Evolutionary conservation across 2,797 vertebrate genomes (phyloP).

Genomic region (Podarcis siculus): DNA sequence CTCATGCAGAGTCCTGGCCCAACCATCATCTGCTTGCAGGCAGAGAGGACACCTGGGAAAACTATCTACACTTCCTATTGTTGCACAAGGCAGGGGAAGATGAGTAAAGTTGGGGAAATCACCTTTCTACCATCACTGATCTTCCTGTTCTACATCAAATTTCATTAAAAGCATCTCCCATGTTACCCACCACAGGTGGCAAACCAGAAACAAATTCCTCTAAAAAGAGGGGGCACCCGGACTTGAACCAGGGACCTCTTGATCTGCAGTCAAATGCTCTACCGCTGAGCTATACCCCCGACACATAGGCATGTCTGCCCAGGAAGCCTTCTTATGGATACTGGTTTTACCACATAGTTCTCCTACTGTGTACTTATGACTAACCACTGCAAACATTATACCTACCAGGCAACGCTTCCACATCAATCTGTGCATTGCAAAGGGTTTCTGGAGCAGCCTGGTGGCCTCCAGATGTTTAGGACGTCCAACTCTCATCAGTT

Average conservation of each 20-base stretch:
- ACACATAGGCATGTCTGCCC: rapidly evolving
- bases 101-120: no score
- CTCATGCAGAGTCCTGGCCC: neutral
- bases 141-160: no score
- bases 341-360: conserved; percentile 1
- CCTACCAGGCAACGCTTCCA: neutral
- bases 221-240: conserved; percentile 69
- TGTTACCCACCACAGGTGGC: neutral
- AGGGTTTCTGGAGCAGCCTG: neutral
- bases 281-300: conserved; percentile 71
- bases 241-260: conserved; percentile 69
- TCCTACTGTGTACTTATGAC: neutral
- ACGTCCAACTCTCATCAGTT: no score
- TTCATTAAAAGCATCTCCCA: neutral
- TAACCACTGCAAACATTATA: neutral
- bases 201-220: neutral
- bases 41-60: no score
- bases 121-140: no score
- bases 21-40: no score
- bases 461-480: neutral
- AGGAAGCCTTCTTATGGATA: neutral
- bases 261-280: conserved; percentile 75
- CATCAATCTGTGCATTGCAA: neutral
- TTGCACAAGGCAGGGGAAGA: no score
- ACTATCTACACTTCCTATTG: no score